Evolutionary conservation across 2,797 vertebrate species (phyloP).

Genomic region (Sebastiscus albofasciatus): DNA sequence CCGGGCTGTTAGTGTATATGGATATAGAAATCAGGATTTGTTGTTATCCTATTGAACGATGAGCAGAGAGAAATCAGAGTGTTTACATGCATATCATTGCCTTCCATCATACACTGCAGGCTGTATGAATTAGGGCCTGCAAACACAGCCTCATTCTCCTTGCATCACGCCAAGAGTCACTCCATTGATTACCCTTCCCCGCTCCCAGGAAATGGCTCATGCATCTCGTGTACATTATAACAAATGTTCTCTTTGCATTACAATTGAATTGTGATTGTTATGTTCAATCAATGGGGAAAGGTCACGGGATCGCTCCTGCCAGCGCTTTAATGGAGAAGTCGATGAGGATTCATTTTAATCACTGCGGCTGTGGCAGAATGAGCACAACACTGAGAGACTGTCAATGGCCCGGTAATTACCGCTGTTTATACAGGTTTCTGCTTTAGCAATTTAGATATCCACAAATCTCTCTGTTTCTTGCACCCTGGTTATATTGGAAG

Average conservation of each 20-base stretch:
- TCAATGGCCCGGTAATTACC: constrained; percentile 98
- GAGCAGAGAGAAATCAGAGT: constrained; percentile 70
- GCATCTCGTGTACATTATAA: constrained; percentile 99
- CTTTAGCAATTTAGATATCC: constrained; percentile 94
- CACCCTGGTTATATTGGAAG: constrained; percentile 66
- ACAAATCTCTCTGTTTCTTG: constrained; percentile 90
- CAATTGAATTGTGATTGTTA: constrained; percentile 99
- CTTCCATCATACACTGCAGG: constrained; percentile 81
- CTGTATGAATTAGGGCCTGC: constrained; percentile 80
- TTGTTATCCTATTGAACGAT: constrained; percentile 67
- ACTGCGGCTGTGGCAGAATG: constrained; percentile 97
- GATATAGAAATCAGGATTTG: constrained; percentile 65
- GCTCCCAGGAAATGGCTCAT: constrained; percentile 96
- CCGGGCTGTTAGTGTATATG: constrained; percentile 33
- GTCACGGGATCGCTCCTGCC: constrained; percentile 98
- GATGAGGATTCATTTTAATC: constrained; percentile 99
- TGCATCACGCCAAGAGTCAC: constrained; percentile 83
- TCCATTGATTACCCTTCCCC: constrained; percentile 97
- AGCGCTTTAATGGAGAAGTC: constrained; percentile 99
- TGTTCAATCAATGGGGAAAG: constrained; percentile 99
- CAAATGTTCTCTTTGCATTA: constrained; percentile 99
- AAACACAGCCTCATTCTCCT: constrained; percentile 78
- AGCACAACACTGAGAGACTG: constrained; percentile 94
- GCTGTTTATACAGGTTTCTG: constrained; percentile 98
- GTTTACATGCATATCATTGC: constrained; percentile 83